Percentiles rank a stretch among this genome's conserved stretches.
These are phyloP conservation scores for Sarcophaga carnaria DNA, from an alignment of 2,888 invertebrate species.

Conservation along the genomic window DNA sequence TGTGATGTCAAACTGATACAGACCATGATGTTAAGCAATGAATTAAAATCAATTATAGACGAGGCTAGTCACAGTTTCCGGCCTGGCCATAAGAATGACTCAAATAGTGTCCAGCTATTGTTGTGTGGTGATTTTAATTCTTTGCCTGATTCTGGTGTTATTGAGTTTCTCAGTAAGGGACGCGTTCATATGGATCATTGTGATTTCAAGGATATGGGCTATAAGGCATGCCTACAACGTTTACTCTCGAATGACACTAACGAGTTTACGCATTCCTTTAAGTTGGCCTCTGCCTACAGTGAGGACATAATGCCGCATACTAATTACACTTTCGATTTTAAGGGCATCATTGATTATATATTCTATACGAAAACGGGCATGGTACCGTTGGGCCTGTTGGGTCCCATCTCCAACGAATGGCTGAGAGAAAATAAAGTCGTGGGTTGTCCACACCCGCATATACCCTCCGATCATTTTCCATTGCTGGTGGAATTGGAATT, in stretches of 20 bases:
- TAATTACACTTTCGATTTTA: conserved; percentile 99
- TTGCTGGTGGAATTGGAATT: conserved; percentile 95
- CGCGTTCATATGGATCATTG: conserved; percentile 95
- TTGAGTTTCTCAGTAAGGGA: conserved; percentile 96
- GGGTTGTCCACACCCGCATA: conserved; percentile 98
- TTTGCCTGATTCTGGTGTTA: conserved; percentile 97
- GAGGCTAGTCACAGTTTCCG: conserved; percentile 92
- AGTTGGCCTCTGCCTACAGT: conserved; percentile 96
- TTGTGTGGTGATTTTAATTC: conserved; percentile 99
- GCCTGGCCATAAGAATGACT: conserved; percentile 87
- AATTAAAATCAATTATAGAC: conserved; percentile 93
- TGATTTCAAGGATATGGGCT: conserved; percentile 98
- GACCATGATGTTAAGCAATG: conserved; percentile 99
- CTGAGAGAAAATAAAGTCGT: conserved; percentile 97
- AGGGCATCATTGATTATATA: conserved; percentile 99
- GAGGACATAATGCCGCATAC: conserved; percentile 98
- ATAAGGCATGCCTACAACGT: conserved; percentile 94
- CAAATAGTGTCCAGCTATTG: conserved; percentile 93
- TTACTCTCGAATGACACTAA: conserved; percentile 93
- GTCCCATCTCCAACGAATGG: conserved; percentile 97
- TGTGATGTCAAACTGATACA: conserved; percentile 99
- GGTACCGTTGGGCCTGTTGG: conserved; percentile 96
- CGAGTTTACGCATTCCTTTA: conserved; percentile 98
- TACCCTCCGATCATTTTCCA: conserved; percentile 98
- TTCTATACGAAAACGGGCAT: conserved; percentile 98